Conservation (phyloP, 2,888 invertebrate species). For the Caenorhabditis sp. region DNA sequence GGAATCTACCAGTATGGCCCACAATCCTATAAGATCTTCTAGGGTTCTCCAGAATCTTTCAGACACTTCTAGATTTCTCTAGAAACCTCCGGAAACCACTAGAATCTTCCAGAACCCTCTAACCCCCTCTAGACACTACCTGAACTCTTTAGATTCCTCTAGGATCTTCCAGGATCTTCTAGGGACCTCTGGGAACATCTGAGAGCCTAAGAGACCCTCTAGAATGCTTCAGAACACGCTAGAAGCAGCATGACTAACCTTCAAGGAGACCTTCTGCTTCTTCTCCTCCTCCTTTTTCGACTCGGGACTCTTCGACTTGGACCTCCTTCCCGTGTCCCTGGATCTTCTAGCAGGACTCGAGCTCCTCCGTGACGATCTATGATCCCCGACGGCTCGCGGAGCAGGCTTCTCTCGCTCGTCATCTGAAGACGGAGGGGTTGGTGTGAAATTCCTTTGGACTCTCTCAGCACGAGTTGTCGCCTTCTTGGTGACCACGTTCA, state of each 20-base stretch:
- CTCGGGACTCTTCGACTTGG: neutral
- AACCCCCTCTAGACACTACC: neutral
- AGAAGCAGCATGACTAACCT: neutral
- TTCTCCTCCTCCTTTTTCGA: conserved; percentile 13
- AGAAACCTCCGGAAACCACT: too few relatives aligned
- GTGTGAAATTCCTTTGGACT: conserved; percentile 72
- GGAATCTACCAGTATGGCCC: too few relatives aligned
- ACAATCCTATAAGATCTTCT: too few relatives aligned
- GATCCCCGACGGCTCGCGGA: conserved; percentile 7
- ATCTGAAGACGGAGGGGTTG: conserved; percentile 71
- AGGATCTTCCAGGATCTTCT: neutral
- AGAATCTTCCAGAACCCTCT: too few relatives aligned
- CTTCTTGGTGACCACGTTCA: conserved; percentile 66
- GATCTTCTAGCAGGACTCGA: conserved; percentile 31
- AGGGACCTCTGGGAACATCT: neutral
- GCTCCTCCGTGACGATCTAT: conserved; percentile 32
- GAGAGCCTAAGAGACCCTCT: too few relatives aligned
- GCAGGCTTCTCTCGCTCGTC: conserved; percentile 53
- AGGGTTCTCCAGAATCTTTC: neutral
- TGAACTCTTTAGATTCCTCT: neutral
- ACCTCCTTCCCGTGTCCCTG: conserved; percentile 3
- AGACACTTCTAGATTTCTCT: neutral
- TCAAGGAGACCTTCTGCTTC: conserved; percentile 31
- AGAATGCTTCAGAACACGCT: too few relatives aligned
- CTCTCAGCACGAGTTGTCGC: conserved; percentile 66